Base-by-base conservation (phyloP, 2,797 vertebrate species). In the Pseudopleuronectes americanus region DNA sequence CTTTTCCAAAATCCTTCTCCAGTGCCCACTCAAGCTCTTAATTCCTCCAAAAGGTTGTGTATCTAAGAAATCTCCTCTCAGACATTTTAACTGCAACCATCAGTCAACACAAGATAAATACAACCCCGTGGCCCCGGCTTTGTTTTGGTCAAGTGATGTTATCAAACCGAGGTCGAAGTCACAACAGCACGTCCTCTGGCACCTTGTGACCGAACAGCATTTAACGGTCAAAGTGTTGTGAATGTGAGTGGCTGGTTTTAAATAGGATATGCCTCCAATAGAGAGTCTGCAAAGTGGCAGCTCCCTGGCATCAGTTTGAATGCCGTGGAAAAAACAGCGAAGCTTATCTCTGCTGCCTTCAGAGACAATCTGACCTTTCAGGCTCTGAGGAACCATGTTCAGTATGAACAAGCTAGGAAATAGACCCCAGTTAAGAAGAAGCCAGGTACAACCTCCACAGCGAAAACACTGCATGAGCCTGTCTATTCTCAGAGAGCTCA, bases 401-500 rank as follows among this genome's bases (percentile, higher is more conserved):
- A 64, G 54, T 49, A 60, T 74, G 71, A 76, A 65, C 45, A 36
- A 7, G 75, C 58, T n/a, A 60, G 74, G 68, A 81, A 84, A 79
- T 67, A 81, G 53, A 74, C 19, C 55, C 55, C 21, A 62, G 62
- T 60, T 64, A 76, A 80, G 69, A 58, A 60, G 19, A 77, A 26
- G 31, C 41, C 64, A 82, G 57, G 68, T 81, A 68, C 45, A 45
- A 67, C 71, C 59, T 76, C 79, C 64, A 84, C 57, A 71, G 81
- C 63, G 4, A 24, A 81, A 83, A 66, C 6, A 21, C 54, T 72
- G 47, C 28, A 64, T 13, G 67, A 77, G 63, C 73, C 72, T 33
- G 56, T 33, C 56, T 87, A 87, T 89, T 91, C 75, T 85, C 31
- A 87, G 84, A 76, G 73, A 77, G 77, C 52, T 88, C 70, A 41